phyloP scores from a whole-genome alignment of 2,797 vertebrate species.

The Neosilurus mollespiculum region DNA sequence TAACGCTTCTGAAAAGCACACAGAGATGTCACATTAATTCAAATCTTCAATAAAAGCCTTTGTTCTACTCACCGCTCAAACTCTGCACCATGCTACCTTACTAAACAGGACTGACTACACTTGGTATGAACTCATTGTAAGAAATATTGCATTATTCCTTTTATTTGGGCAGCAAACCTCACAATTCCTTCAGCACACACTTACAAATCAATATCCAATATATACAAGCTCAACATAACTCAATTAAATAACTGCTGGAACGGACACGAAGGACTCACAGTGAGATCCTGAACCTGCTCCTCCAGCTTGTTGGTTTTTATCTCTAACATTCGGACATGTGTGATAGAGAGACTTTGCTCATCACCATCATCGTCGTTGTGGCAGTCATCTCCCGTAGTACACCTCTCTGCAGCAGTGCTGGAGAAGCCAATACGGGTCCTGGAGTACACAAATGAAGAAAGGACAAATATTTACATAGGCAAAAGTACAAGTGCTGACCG shows the following conservation, averaged over 20 bases:
- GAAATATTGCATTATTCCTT: no score
- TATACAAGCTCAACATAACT: no score
- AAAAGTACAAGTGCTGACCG: not conserved
- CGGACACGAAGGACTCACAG: slow-evolving; percentile 67
- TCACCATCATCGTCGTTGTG: slow-evolving; percentile 72
- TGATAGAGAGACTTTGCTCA: slow-evolving; percentile 66
- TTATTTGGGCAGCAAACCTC: no score
- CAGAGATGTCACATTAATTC: slow-evolving; percentile 30
- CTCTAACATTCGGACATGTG: slow-evolving; percentile 68
- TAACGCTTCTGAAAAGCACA: slow-evolving; percentile 74
- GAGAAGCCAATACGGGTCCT: slow-evolving; percentile 66
- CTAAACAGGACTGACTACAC: not conserved
- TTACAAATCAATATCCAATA: no score
- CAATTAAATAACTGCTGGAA: not conserved
- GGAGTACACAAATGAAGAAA: slow-evolving; percentile 9
- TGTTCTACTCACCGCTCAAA: not conserved
- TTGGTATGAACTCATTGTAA: no score
- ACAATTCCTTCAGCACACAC: no score
- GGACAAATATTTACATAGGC: not conserved
- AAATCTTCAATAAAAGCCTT: not conserved
- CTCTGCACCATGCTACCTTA: not conserved
- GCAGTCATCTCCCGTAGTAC: slow-evolving; percentile 76
- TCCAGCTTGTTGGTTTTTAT: slow-evolving; percentile 77
- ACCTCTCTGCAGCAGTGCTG: slow-evolving; percentile 78
- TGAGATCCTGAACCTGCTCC: slow-evolving; percentile 80